phyloP scores from a whole-genome alignment of 2,888 invertebrate genomes.

The Poecilus cupreus region DNA sequence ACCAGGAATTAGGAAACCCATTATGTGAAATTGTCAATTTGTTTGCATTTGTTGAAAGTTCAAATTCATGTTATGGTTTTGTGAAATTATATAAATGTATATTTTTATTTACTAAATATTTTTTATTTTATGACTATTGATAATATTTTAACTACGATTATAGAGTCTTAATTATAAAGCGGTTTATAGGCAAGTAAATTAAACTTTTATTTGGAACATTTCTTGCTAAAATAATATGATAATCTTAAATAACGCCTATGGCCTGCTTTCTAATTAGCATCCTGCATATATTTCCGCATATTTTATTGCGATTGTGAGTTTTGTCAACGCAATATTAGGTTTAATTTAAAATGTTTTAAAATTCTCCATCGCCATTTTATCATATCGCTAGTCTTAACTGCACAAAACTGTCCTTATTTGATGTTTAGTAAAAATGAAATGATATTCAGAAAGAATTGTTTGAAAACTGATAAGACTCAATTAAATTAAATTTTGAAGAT shows the following conservation, averaged over 20 bases:
- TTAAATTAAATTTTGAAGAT: too few relatives aligned
- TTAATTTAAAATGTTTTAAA: neutral
- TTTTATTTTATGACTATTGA: neutral
- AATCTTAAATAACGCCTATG: too few relatives aligned
- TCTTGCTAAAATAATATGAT: too few relatives aligned
- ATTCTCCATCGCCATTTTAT: neutral
- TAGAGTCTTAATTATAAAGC: too few relatives aligned
- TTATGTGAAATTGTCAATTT: neutral
- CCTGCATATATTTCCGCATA: too few relatives aligned
- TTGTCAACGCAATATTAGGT: neutral
- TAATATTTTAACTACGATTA: too few relatives aligned
- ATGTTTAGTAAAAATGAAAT: neutral
- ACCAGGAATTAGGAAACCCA: neutral
- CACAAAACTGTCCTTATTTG: neutral
- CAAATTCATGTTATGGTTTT: neutral
- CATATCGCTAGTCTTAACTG: neutral
- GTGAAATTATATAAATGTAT: conserved; percentile 8
- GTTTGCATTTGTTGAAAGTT: neutral
- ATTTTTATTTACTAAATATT: conserved; percentile 19
- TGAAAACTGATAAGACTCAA: neutral
- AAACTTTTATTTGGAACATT: too few relatives aligned
- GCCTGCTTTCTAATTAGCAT: too few relatives aligned
- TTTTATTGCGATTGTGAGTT: neutral
- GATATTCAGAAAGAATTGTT: conserved; percentile 6
- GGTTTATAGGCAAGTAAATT: too few relatives aligned